Base-by-base conservation (phyloP, 1,140 invertebrate genomes). In the Cecropterus lyciades region DNA sequence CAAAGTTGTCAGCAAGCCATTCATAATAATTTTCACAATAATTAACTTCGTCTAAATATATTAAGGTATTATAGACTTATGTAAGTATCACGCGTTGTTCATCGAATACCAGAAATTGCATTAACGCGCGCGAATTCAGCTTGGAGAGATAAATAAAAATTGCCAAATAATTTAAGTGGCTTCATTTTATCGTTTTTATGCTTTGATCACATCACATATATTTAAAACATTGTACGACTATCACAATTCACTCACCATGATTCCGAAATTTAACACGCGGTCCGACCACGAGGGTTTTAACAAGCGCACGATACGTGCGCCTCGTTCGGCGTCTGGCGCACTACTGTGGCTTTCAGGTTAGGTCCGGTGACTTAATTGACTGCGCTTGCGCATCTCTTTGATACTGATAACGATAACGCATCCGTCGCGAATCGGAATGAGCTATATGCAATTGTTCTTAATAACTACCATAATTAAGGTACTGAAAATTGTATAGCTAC, bases 361-460 rank as follows among this genome's bases (percentile, higher is more conserved):
- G 48, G 15, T 69, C 60, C 53, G 55, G 27, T 51, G 53, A 24
- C 30, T 48, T 69, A 64, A 75, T 70, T 69, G 60, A 53, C 46
- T 82, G 82, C 81, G 83, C 73, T n/a, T 17, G 80, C 81, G 80
- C 83, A 85, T 78, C 77, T 70, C 56, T 70, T 69, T 82, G 80
- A 85, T 82, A 76, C 65, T 69, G 57, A 68, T 75, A 70, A 76
- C 65, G 73, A 76, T 67, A 78, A 69, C 20, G 48, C 40, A n/a
- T 62, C 45, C 62, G 13, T 11, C 56, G 46, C 30, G 6, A 43
- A 20, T 43, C 5, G 17, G 11, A 55, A 20, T 33, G 10, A 8
- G 37, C 11, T 1, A 9, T 40, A 33, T 8, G 37, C 14, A 6
- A 56, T 14, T 56, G 33, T 10, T 56, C n/a, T 15, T 56, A 24